phyloP scores from a whole-genome alignment of 2,888 invertebrate genomes.

The Diadegma fenestrale region DNA sequence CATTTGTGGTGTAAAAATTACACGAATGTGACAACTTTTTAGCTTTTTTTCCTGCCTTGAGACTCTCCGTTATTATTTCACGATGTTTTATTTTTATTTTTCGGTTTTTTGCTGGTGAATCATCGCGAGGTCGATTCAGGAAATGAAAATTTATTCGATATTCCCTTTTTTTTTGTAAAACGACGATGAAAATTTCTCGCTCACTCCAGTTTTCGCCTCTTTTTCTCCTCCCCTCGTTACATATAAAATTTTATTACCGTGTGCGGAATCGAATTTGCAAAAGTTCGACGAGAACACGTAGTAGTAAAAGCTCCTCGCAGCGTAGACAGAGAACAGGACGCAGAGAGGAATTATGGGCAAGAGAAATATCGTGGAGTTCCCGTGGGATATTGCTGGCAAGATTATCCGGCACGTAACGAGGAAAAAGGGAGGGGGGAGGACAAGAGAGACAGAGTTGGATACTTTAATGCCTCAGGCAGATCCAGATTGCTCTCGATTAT shows the following conservation, averaged over 20 bases:
- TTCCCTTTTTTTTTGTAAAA: not conserved
- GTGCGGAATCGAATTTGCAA: slow-evolving; percentile 38
- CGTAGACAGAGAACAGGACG: not conserved
- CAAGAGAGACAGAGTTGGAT: slow-evolving; percentile 31
- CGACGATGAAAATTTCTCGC: not conserved
- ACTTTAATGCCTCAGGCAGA: slow-evolving; percentile 63
- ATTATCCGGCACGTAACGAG: slow-evolving; percentile 63
- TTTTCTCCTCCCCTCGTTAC: no score
- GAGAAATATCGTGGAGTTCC: slow-evolving; percentile 38
- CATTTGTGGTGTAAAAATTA: not conserved
- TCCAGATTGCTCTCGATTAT: slow-evolving; percentile 68
- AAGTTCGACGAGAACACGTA: slow-evolving; percentile 25
- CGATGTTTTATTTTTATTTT: not conserved
- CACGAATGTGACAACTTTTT: no score
- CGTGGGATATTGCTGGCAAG: slow-evolving; percentile 52
- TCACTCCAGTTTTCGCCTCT: no score
- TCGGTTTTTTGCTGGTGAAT: not conserved
- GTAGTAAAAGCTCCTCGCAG: slow-evolving; percentile 3
- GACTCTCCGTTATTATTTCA: not conserved
- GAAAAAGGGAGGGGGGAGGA: slow-evolving; percentile 9
- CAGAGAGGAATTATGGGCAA: slow-evolving; percentile 38
- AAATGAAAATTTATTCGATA: not conserved
- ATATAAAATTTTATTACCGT: slow-evolving; percentile 28
- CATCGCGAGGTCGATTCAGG: not conserved
- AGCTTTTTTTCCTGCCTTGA: not conserved